Evolutionary conservation across 2,888 invertebrate species (phyloP), one percentile per base, ranked within the genome.

Genomic region (Drosophila algonquin): DNA sequence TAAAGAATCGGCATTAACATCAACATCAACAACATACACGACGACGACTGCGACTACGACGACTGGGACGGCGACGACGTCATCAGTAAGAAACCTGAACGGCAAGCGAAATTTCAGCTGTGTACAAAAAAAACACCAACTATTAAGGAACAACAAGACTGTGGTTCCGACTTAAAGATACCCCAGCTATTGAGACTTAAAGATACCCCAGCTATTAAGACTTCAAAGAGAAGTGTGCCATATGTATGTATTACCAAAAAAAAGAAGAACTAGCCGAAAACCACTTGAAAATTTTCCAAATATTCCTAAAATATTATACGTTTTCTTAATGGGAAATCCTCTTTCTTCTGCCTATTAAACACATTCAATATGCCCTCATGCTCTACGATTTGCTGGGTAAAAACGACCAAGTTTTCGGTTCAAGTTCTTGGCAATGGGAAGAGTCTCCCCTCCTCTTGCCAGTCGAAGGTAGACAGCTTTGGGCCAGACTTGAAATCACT

Each of bases 371-470:
- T 1, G 3, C 40, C 14, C 40, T 40, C 2, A 1, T 2, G 6
- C 40, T n/a, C n/a, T 40, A 7, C n/a, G 40, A 14, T 40, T 40
- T 40, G 1, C n/a, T 14, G 40, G n/a, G 40, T 40, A 35, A 32
- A 27, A 52, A n/a, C 24, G 45, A 70, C 67, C 51, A 65, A 72
- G 67, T 72, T 87, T 63, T 69, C 69, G 64, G 73, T 87, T 83
- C 83, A 87, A 88, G 83, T 81, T 88, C 89, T 88, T 87, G 83
- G 88, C 88, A 77, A 71, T 87, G 72, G 56, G 59, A 60, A 77
- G 86, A 35, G 12, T 2, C 40, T 7, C 30, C 2, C 3, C 32
- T 10, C 40, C 72, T 80, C 63, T 47, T 47, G 60, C 74, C 51
- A 68, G 24, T 63, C 70, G 63, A 56, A 72, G 82, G 83, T 59